Conservation (phyloP, 2,113 vertebrate genomes). For the Lophochroa leadbeateri region DNA sequence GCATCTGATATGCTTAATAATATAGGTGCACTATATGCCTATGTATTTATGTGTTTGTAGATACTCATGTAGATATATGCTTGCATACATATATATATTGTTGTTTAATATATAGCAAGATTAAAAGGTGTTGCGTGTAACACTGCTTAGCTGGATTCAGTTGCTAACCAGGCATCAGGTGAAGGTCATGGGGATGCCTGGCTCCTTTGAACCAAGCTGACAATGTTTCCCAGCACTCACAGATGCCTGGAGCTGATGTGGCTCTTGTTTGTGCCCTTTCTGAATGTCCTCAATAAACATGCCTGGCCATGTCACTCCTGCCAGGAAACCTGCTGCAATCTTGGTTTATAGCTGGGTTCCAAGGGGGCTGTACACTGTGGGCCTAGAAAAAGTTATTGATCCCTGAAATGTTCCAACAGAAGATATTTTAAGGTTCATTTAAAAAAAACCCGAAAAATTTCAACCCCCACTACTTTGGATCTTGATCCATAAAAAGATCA, state of each 20-base stretch:
- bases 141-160: not conserved
- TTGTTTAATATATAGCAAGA: not conserved
- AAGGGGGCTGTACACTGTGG: not conserved
- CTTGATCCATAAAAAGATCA: not conserved
- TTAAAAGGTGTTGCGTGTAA: not conserved
- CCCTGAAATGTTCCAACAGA: not conserved
- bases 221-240: not conserved
- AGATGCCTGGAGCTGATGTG: not conserved
- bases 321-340: not conserved
- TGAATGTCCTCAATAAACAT: not conserved
- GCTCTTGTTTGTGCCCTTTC: not conserved
- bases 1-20: not conserved
- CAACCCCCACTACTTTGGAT: not conserved
- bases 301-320: not conserved
- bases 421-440: not conserved
- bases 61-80: not conserved
- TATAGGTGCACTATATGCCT: not conserved
- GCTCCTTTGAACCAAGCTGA: not conserved
- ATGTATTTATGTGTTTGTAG: not conserved
- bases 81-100: accelerated
- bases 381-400: not conserved
- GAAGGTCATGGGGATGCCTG: not conserved
- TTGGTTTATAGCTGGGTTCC: not conserved
- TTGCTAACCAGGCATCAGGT: not conserved
- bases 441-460: not conserved